phyloP scores from a whole-genome alignment of 2,888 invertebrate species.

The Timema podura region DNA sequence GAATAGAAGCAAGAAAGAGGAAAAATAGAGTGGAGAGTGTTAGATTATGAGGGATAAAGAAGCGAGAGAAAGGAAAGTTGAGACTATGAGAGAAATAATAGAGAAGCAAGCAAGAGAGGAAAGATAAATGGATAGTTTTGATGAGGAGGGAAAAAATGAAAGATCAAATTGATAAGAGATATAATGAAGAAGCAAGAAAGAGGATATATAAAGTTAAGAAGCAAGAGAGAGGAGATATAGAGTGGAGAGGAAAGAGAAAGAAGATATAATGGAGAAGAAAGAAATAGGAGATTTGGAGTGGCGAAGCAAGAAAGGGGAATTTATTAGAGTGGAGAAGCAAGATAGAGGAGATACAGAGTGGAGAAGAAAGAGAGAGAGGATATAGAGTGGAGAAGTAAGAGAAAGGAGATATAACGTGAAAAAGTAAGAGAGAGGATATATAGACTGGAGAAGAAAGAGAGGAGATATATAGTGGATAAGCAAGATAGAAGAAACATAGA shows the following conservation, averaged over 20 bases:
- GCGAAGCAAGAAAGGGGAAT: not conserved
- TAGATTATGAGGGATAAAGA: not conserved
- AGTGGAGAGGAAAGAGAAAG: not conserved
- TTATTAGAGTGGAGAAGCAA: not conserved
- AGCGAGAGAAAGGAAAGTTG: not conserved
- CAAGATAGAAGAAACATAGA: not conserved
- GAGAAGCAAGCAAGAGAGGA: not conserved
- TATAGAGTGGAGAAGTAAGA: constrained; percentile 9
- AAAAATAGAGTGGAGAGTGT: not conserved
- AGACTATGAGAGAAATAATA: not conserved
- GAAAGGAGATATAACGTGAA: not conserved
- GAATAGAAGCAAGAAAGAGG: constrained; percentile 8
- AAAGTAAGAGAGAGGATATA: not conserved
- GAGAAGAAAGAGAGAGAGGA: constrained; percentile 5
- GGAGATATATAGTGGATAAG: not conserved
- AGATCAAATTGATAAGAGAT: no score
- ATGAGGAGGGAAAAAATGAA: no score
- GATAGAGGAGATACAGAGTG: not conserved
- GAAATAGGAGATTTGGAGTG: not conserved
- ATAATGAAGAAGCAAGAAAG: not conserved
- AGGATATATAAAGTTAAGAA: not conserved
- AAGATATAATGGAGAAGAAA: not conserved
- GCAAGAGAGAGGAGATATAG: not conserved
- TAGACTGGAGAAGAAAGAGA: not conserved
- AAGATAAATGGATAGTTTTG: no score